phyloP scores from a whole-genome alignment of 2,797 vertebrate genomes.

The Aldrovandia affinis region DNA sequence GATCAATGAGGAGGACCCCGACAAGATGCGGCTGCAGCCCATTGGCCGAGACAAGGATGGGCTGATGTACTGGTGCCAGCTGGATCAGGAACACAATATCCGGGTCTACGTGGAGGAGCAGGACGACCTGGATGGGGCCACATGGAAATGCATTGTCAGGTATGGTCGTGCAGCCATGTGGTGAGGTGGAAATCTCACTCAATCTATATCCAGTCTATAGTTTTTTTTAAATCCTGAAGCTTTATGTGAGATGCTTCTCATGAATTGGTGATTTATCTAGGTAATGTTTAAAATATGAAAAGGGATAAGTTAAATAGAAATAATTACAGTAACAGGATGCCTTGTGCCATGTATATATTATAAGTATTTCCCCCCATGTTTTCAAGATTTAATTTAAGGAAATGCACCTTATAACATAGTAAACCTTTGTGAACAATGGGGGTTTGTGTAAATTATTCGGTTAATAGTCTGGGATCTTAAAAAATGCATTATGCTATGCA shows the following conservation, averaged over 20 bases:
- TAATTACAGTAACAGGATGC: too few relatives aligned
- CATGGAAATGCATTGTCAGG: conserved; percentile 97
- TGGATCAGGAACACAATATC: conserved; percentile 94
- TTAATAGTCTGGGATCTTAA: not conserved
- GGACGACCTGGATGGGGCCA: conserved; percentile 91
- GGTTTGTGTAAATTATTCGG: not conserved
- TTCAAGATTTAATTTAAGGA: not conserved
- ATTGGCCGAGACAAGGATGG: conserved; percentile 95
- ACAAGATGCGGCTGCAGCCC: conserved; percentile 95
- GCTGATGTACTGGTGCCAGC: conserved; percentile 96
- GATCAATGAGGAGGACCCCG: conserved; percentile 95
- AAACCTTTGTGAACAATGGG: not conserved
- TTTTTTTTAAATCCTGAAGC: not conserved
- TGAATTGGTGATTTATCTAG: not conserved
- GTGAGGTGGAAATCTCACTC: not conserved
- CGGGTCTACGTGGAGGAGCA: conserved; percentile 95
- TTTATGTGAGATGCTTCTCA: not conserved
- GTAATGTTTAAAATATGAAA: not conserved
- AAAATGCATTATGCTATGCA: not conserved
- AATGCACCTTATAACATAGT: not conserved
- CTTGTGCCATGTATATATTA: too few relatives aligned
- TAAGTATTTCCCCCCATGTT: too few relatives aligned
- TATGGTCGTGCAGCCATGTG: conserved; percentile 55
- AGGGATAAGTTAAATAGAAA: not conserved
- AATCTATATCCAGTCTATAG: not conserved